phyloP scores from a whole-genome alignment of 1,140 invertebrate genomes.

The Brachionus koreanus region DNA sequence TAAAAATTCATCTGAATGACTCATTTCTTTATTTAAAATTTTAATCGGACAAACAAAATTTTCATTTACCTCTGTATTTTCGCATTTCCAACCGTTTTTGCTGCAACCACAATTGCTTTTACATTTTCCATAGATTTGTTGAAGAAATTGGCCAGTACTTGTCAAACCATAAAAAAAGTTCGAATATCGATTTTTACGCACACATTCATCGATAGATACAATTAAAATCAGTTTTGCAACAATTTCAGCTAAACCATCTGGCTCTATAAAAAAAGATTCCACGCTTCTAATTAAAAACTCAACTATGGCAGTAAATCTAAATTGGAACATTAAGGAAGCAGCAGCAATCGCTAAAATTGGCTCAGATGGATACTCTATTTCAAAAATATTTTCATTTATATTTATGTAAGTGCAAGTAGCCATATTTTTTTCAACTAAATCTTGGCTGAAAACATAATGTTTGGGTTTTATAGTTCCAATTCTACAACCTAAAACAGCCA shows the following conservation, averaged over 20 bases:
- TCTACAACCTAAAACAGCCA: not conserved
- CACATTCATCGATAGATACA: not conserved
- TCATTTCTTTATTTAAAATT: not conserved
- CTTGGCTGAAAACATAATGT: not conserved
- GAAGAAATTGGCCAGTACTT: not conserved
- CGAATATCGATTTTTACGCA: no score
- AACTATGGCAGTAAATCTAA: not conserved
- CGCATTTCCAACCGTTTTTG: not conserved
- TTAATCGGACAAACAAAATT: not conserved
- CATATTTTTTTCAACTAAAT: not conserved
- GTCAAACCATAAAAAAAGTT: not conserved
- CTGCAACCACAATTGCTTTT: not conserved
- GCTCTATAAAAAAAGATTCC: not conserved
- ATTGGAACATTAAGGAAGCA: not conserved
- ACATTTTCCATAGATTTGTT: not conserved
- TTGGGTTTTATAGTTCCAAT: not conserved
- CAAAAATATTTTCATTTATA: not conserved
- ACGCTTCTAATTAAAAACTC: not conserved
- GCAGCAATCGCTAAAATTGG: not conserved
- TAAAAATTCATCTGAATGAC: not conserved
- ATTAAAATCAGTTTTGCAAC: not conserved
- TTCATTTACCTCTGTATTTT: not conserved
- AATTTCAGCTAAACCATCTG: not conserved
- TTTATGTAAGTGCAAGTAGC: not conserved
- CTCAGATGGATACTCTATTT: no score